A percentile compares a stretch with the other conserved stretches of the same genome.
Conservation (phyloP, 2,888 invertebrate species). For the Pasiphila rectangulata region DNA sequence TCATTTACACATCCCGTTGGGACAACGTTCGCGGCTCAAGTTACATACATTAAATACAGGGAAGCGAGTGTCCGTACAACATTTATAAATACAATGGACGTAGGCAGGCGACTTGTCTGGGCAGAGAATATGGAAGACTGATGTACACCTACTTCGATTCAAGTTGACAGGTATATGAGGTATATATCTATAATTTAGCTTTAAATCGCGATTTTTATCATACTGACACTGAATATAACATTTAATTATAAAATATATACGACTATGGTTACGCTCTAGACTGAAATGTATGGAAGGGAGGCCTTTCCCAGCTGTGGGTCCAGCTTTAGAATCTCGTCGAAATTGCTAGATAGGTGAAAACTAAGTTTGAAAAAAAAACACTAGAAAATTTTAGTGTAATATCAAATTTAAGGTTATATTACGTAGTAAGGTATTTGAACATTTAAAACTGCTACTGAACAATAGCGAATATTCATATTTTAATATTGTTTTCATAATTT, state of each 20-base stretch:
- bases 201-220: neutral
- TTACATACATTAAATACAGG: constrained; percentile 28
- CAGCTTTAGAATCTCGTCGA: no score
- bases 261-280: no score
- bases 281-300: no score
- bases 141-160: constrained; percentile 17
- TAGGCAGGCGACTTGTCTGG: constrained; percentile 25
- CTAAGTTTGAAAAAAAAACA: no score
- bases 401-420: constrained; percentile 1
- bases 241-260: no score
- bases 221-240: neutral
- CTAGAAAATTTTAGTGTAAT: neutral
- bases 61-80: constrained; percentile 45
- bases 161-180: neutral
- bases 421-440: constrained; percentile 23
- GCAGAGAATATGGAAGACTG: constrained; percentile 18
- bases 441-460: constrained; percentile 6
- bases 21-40: neutral
- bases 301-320: no score
- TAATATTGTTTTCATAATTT: no score
- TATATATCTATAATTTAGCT: neutral
- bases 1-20: neutral
- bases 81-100: constrained; percentile 43
- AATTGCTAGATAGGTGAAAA: no score
- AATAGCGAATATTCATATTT: neutral